A percentile compares a stretch with the other conserved stretches of the same genome.
phyloP scores from a whole-genome alignment of 2,888 invertebrate genomes.

The Clostera curtula region DNA sequence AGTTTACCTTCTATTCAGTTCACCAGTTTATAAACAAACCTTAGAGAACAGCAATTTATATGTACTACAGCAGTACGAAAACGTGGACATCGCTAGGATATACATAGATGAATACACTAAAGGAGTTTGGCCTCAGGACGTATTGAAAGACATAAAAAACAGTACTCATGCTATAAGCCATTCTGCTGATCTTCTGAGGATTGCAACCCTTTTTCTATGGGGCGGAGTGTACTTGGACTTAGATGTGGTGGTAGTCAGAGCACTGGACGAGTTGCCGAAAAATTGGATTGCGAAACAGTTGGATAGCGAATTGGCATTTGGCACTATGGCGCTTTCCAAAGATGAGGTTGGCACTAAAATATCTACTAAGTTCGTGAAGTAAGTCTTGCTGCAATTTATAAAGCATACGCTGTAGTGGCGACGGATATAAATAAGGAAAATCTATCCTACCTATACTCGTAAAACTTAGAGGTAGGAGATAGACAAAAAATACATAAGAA shows the following conservation, averaged over 20 bases:
- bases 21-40: constrained; percentile 3
- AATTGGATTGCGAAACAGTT: constrained; percentile 12
- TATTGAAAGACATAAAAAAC: no score
- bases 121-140: no score
- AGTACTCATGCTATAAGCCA: not conserved
- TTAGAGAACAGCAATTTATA: constrained; percentile 1
- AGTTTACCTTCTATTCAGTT: constrained; percentile 7
- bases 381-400: not conserved
- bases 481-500: no score
- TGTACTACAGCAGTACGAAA: not conserved
- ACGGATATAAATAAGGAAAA: no score
- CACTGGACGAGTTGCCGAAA: constrained; percentile 13
- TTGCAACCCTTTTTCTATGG: constrained; percentile 24
- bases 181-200: constrained; percentile 38
- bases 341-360: constrained; percentile 41
- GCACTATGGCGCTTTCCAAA: constrained; percentile 3
- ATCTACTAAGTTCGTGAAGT: not conserved
- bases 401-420: not conserved
- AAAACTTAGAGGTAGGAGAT: no score
- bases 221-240: constrained; percentile 7
- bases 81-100: constrained; percentile 1
- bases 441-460: no score
- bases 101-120: constrained; percentile 1
- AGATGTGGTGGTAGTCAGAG: constrained; percentile 9
- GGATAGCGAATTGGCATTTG: constrained; percentile 1